Evolutionary conservation across 2,797 vertebrate genomes (phyloP), one percentile per base, ranked within the genome.

Genomic region (Balearica regulorum): DNA sequence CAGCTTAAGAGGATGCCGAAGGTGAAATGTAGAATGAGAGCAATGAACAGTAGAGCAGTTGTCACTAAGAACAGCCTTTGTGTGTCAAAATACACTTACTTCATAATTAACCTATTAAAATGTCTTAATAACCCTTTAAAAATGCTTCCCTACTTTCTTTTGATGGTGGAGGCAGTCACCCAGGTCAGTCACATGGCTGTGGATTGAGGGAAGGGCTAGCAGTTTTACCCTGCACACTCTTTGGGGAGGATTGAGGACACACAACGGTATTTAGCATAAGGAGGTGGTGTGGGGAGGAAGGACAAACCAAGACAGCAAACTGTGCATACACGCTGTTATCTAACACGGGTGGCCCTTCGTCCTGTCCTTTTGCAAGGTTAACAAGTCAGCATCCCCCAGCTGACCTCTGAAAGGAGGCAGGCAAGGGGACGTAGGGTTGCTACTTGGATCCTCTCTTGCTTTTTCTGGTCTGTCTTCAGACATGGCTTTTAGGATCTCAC

Each of bases 371-470:
- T 29, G 19, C 19, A 46, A 4, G 4, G 2, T 28, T 55, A 73
- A 25, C 24, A 85, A 88, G 57, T 10, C 10, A 65, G 49, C 48
- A 29, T 93, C 91, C 55, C 68, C 39, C 12, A 70, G 80, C 19
- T 68, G 64, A 54, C 55, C 35, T 93, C n/a, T 65, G 13, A 54
- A 54, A n/a, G 57, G 72, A 66, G 51, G 43, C 22, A 64, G 49
- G 18, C 18, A 44, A 28, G 10, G 13, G 16, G 14, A 81, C 51
- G 44, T 78, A 75, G 88, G 65, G 86, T 89, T 61, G 73, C 96
- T 72, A 5, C 80, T 80, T 97, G 92, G 85, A 95, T 97, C 76
- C 55, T 83, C 26, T 96, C 89, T 54, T 96, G 81, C 46, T 93
- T 77, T 94, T 97, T 79, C 75, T 82, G 92, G 75, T 96, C 89